Base-by-base conservation (phyloP, 2,797 vertebrate species). In the Amphiprion clarkii region DNA sequence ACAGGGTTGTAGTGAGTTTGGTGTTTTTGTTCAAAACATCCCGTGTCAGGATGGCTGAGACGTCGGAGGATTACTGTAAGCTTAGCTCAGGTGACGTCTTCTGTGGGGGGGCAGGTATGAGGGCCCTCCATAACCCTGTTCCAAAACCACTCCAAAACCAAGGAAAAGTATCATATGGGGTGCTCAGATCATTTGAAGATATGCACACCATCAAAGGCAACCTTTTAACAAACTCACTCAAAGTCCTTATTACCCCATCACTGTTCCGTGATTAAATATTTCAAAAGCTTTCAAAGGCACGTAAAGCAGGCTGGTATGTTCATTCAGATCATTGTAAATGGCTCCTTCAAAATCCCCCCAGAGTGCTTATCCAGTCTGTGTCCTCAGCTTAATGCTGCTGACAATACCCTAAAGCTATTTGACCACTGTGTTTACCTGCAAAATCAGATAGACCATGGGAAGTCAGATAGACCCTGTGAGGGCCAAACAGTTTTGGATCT, bases 21-120 rank as follows among this genome's bases (percentile, higher is more conserved):
- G 78, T 94, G 93, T 94, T 94, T 92, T 92, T 88, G 88, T 86
- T 93, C 83, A 89, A 91, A 94, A 94, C 89, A 93, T 92, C 92
- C 85, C 86, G 82, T 89, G 91, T 88, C 78, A 82, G 87, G 85
- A 93, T 64, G 87, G 64, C 75, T 46, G 76, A 91, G 89, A 90
- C 81, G 33, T 86, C 58, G 67, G 77, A 91, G 89, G 93, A 94
- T 94, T 93, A 92, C 92, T 89, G 91, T 94, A 94, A 92, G 90
- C 88, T 88, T 76, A 73, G 87, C 86, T 93, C 90, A 90, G 90
- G 87, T 93, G 89, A 89, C 76, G 81, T 93, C 79, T 81, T 75
- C 65, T 31, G 55, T 33, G 48, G 56, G 44, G 16, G 55, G 42
- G 58, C 78, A 83, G 63, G 59, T 73, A 93, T 95, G 92, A 93